Base-by-base conservation (phyloP, 2,113 vertebrate genomes). In the Petromus typicus region DNA sequence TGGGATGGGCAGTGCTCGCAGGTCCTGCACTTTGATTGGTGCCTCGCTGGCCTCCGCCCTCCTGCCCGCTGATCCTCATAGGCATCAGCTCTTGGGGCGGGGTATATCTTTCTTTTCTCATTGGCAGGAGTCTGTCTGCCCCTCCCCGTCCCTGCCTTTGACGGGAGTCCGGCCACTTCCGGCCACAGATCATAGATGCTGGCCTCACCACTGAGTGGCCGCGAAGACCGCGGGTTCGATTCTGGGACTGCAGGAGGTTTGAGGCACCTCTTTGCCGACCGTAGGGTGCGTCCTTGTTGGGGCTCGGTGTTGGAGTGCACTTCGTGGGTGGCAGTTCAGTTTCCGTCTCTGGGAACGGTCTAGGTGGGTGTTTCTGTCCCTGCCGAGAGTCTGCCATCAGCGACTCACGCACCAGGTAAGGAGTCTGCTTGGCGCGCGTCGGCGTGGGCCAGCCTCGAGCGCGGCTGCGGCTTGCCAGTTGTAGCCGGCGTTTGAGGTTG, bases 141-240 rank as follows among this genome's bases (percentile, higher is more conserved):
- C 22, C 64, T 59, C 64, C 17, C 27, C 3, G 16, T 3, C 12
- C 5, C 30, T 30, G 7, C 64, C 3, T 27, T 2, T 5, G 66
- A 32, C 34, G 0, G 0, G 10, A 11, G 67, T 32, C 12, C 0
- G 12, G 71, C 22, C 54, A 51, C 51, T 98, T 98, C 97, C 98
- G 95, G 96, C n/a, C 25, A 32, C 51, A 95, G 94, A 97, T 97
- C 93, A 67, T 96, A 97, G 94, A 97, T 12, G 13, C 12, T 8
- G 0, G 1, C 12, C 0, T 0, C 2, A 22, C 0, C 25, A 7
- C 0, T 0, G 7, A 0, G 25, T 18, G 2, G 40, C 17, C 0
- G 37, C 12, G 30, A 9, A 1, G 51, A 9, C 40, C 0, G 11
- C 18, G 1, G 20, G 7, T 8, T 4, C 0, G 22, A 32, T 7